Evolutionary conservation across 2,888 invertebrate species (phyloP).

Genomic region (Thymelicus sylvestris): DNA sequence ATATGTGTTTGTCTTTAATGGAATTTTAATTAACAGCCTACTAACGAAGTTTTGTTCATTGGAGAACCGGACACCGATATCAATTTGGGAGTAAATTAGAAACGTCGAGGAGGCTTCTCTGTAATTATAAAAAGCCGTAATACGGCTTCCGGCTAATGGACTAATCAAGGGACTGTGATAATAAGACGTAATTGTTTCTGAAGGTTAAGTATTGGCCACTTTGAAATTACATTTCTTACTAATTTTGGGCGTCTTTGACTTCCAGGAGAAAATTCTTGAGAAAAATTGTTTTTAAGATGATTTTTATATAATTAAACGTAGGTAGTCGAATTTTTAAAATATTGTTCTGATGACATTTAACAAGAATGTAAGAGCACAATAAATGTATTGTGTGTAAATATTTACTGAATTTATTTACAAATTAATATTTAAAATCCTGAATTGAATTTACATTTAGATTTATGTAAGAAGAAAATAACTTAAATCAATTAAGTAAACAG

Average conservation of each 20-base stretch:
- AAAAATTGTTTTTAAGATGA: neutral
- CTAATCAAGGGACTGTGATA: constrained; percentile 26
- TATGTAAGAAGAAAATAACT: no score
- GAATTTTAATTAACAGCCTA: neutral
- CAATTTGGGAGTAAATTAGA: constrained; percentile 27
- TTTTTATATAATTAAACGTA: no score
- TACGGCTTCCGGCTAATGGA: constrained; percentile 32
- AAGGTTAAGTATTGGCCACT: constrained; percentile 25
- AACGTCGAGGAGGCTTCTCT: constrained; percentile 25
- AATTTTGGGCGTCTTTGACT: neutral
- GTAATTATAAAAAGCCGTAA: constrained; percentile 34
- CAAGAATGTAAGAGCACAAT: no score
- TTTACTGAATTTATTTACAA: no score
- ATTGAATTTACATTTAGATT: no score
- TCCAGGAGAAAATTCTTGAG: neutral
- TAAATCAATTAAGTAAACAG: no score
- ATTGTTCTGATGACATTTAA: no score
- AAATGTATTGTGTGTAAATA: no score
- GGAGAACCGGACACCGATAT: constrained; percentile 9
- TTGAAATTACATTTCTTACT: constrained; percentile 2
- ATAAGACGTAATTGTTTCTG: constrained; percentile 34
- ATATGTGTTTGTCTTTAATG: neutral
- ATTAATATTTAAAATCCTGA: no score
- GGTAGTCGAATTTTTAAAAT: no score
- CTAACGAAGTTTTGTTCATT: neutral